phyloP scores from a whole-genome alignment of 2,797 vertebrate species.

The Amniataba percoides region DNA sequence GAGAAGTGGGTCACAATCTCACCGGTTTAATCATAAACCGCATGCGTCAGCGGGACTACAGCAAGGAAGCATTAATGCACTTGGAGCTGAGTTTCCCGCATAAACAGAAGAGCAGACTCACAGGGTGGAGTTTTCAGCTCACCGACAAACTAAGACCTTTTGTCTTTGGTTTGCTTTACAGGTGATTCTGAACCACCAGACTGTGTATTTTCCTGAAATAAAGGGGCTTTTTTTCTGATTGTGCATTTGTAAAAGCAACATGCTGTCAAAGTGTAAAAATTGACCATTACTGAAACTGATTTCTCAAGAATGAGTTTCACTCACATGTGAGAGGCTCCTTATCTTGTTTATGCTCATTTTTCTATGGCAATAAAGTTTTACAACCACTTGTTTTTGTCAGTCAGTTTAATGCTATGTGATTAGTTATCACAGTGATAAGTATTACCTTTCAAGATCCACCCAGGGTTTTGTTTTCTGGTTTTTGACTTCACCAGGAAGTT shows the following conservation, averaged over 20 bases:
- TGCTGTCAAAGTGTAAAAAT: neutral
- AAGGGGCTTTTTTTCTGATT: neutral
- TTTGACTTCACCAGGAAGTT: conserved; percentile 34
- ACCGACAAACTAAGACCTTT: neutral
- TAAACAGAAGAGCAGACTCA: neutral
- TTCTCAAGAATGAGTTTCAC: neutral
- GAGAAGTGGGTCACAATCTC: conserved; percentile 1
- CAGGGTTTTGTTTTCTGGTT: neutral
- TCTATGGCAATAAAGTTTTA: conserved; percentile 68
- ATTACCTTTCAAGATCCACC: neutral
- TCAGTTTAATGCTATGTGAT: neutral
- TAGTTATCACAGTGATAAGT: neutral
- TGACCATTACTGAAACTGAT: conserved; percentile 8
- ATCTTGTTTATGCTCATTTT: conserved; percentile 24
- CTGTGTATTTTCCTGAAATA: conserved; percentile 8
- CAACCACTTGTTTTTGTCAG: neutral
- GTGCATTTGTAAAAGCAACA: neutral
- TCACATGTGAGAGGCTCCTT: neutral
- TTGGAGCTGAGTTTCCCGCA: conserved; percentile 10
- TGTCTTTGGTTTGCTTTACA: conserved; percentile 22
- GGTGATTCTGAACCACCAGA: conserved; percentile 2
- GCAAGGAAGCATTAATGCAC: conserved; percentile 1
- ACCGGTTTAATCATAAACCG: conserved; percentile 52
- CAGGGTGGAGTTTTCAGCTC: conserved; percentile 3
- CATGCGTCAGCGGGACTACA: neutral